These are phyloP conservation scores for Nibea coibor DNA, from an alignment of 2,113 vertebrate species.

Conservation along the genomic window DNA sequence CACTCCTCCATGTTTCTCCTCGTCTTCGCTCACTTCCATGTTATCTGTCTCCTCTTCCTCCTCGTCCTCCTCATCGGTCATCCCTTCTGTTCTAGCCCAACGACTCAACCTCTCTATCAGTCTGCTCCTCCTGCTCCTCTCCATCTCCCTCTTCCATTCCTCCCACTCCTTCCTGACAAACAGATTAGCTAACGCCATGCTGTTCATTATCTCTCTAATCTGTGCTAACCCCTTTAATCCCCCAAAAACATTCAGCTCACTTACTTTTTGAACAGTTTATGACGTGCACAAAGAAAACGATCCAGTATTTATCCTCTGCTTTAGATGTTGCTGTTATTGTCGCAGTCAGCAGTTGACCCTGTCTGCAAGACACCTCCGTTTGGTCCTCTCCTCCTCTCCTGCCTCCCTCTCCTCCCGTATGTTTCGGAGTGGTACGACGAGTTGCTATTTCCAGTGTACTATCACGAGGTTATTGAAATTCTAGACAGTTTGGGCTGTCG, in stretches of 20 bases:
- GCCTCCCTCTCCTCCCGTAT: conserved; percentile 39
- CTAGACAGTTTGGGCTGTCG: conserved; percentile 14
- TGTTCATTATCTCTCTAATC: neutral
- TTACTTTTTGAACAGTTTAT: conserved; percentile 19
- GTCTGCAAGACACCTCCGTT: conserved; percentile 44
- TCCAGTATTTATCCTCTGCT: neutral
- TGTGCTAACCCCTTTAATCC: conserved; percentile 20
- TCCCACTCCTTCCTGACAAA: conserved; percentile 20
- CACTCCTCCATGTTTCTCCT: conserved; percentile 8
- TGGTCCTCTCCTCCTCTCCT: conserved; percentile 15
- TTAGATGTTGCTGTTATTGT: conserved; percentile 32
- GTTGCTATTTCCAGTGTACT: conserved; percentile 51
- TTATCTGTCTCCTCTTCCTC: conserved; percentile 7
- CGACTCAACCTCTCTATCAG: conserved; percentile 24
- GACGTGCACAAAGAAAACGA: neutral
- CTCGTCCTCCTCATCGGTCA: neutral
- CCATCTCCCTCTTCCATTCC: conserved; percentile 16
- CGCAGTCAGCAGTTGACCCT: conserved; percentile 2
- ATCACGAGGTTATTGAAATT: conserved; percentile 55
- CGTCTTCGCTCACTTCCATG: neutral
- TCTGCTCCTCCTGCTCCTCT: neutral
- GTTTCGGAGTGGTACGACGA: neutral
- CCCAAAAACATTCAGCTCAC: conserved; percentile 6
- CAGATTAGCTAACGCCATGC: conserved; percentile 43
- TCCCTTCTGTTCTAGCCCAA: neutral